Evolutionary conservation across 1,140 invertebrate genomes (phyloP).

Genomic region (Laupala kohalensis): DNA sequence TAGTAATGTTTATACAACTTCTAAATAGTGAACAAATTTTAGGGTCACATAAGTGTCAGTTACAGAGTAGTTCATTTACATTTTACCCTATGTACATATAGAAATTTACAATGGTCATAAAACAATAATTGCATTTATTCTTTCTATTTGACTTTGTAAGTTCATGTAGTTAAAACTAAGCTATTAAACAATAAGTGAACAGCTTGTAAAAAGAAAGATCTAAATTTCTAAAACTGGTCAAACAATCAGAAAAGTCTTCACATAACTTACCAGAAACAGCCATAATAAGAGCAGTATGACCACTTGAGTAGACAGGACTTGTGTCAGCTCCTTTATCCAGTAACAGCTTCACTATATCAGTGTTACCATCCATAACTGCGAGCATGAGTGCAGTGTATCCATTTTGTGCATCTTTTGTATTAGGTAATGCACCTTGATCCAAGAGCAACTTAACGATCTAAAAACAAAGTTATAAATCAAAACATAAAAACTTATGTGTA

Average conservation of each 20-base stretch:
- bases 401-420: not conserved
- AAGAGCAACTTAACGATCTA: not conserved
- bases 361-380: not conserved
- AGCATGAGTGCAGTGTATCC: not conserved
- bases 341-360: not conserved
- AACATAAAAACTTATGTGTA: no score
- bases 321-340: not conserved
- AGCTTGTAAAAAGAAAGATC: not conserved
- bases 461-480: no score
- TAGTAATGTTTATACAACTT: no score
- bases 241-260: not conserved
- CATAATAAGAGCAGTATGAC: not conserved
- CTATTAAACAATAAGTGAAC: no score
- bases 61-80: no score
- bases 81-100: no score
- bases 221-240: not conserved
- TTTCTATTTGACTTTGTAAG: not conserved
- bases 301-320: not conserved
- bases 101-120: no score
- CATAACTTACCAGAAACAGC: not conserved
- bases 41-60: no score
- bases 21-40: no score
- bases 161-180: no score
- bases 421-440: not conserved
- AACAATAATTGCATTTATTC: not conserved